These are phyloP conservation scores for Drosophila prolongata DNA, from an alignment of 2,888 invertebrate species.

Conservation along the genomic window DNA sequence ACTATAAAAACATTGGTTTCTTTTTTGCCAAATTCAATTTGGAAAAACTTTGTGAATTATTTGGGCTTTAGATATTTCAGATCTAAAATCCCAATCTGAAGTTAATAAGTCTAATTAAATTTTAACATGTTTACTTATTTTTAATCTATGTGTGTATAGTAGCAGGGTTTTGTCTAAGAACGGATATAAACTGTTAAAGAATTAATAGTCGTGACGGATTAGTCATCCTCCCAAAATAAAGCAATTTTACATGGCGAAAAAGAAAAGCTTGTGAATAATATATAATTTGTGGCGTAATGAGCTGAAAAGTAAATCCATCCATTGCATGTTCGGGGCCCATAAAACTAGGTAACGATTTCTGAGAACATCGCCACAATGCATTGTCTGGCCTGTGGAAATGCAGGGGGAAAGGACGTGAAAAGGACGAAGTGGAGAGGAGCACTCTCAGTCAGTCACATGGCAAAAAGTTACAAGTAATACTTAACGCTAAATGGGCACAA, in stretches of 20 bases:
- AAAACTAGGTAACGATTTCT: slow-evolving; percentile 69
- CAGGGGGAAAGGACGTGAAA: slow-evolving; percentile 1
- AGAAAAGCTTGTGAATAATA: slow-evolving; percentile 54
- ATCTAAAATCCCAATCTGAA: too few species aligned
- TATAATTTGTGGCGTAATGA: slow-evolving; percentile 66
- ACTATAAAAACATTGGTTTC: too few species aligned
- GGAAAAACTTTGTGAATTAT: too few species aligned
- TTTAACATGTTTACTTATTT: too few species aligned
- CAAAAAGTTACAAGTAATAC: slow-evolving; percentile 77
- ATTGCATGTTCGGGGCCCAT: slow-evolving; percentile 68
- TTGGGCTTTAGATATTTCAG: too few species aligned
- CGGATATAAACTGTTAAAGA: not conserved
- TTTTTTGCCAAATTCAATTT: too few species aligned
- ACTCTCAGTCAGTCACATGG: slow-evolving; percentile 75
- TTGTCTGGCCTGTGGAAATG: slow-evolving; percentile 53
- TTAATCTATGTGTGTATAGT: too few species aligned
- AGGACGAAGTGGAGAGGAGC: slow-evolving; percentile 49
- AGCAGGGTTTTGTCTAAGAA: too few species aligned
- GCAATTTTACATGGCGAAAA: slow-evolving; percentile 36
- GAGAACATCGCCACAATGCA: slow-evolving; percentile 53
- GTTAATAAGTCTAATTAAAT: too few species aligned
- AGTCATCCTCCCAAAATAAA: slow-evolving; percentile 51
- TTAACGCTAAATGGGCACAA: slow-evolving; percentile 76
- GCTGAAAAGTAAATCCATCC: slow-evolving; percentile 43
- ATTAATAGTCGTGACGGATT: slow-evolving; percentile 13